Evolutionary conservation across 2,888 invertebrate genomes (phyloP).

Genomic region (Arctia plantaginis): DNA sequence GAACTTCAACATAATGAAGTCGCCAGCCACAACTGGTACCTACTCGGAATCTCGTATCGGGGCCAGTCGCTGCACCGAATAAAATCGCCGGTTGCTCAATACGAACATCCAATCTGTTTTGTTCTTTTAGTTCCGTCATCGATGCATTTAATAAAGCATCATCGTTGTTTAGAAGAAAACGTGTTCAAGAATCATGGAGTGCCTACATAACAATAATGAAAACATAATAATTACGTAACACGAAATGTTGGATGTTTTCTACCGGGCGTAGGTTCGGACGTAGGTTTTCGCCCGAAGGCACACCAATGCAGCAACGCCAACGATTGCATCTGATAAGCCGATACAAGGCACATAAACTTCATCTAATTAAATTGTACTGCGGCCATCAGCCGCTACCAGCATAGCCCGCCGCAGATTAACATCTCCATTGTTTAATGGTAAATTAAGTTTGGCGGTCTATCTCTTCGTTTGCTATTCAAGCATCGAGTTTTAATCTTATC

Average conservation of each 20-base stretch:
- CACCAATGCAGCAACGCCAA: constrained; percentile 57
- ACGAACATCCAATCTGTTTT: constrained; percentile 65
- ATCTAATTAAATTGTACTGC: constrained; percentile 83
- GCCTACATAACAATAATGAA: constrained; percentile 55
- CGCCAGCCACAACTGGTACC: constrained; percentile 62
- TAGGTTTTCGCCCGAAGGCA: constrained; percentile 63
- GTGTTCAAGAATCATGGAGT: constrained; percentile 50
- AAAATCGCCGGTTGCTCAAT: constrained; percentile 75
- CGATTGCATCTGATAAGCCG: constrained; percentile 73
- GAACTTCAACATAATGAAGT: constrained; percentile 67
- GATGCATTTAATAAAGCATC: constrained; percentile 67
- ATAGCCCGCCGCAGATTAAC: constrained; percentile 70
- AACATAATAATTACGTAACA: constrained; percentile 63
- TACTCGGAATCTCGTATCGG: constrained; percentile 63
- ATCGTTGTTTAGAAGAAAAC: constrained; percentile 64
- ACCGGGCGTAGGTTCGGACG: constrained; percentile 58
- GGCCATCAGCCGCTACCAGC: constrained; percentile 72
- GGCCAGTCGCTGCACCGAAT: constrained; percentile 70
- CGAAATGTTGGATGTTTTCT: constrained; percentile 53
- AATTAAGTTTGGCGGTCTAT: constrained; percentile 77
- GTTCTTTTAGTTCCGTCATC: constrained; percentile 72
- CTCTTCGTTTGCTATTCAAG: constrained; percentile 67
- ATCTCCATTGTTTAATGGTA: constrained; percentile 83
- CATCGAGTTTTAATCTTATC: constrained; percentile 53
- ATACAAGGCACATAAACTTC: constrained; percentile 78